Evolutionary conservation across 2,113 vertebrate genomes (phyloP), one percentile per base, ranked within the genome.

Genomic region (Triplophysa rosa): DNA sequence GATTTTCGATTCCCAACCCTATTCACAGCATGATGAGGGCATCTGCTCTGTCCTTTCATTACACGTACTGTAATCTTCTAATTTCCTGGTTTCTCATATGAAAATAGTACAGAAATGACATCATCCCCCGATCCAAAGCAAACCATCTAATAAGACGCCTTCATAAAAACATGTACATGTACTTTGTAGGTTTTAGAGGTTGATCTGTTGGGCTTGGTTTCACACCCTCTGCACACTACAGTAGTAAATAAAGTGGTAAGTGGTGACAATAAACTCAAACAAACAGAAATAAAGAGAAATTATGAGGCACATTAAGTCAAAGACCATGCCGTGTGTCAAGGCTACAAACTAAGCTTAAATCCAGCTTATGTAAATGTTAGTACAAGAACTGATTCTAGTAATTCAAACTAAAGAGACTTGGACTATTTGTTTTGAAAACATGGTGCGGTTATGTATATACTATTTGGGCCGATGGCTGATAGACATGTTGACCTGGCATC

Each of bases 1-100:
- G n/a, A n/a, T n/a, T n/a, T n/a, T n/a, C n/a, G n/a, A n/a, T n/a
- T n/a, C n/a, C n/a, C n/a, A n/a, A n/a, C n/a, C n/a, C n/a, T n/a
- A n/a, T n/a, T n/a, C n/a, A n/a, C 65, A 0, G 17, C 16, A 42
- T n/a, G 5, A 64, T 24, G 19, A 72, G 19, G 58, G 45, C 73
- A 68, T 45, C 52, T 26, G 40, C 10, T 16, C 45, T 71, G 67
- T 24, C 70, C 68, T 73, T 49, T 84, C 76, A 82, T 82, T 84
- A 84, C 16, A 79, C 63, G 69, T 81, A 73, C 81, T 69, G 72
- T 68, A 74, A 66, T 74, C 63, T 45, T n/a, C 26, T 63, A 45
- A 21, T 63, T 47, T 13, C 40, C 11, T 2, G 19, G 24, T 49
- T 24, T 40, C 68, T 81, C 64, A 75, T 56, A 58, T 59, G 70